phyloP scores from a whole-genome alignment of 2,888 invertebrate genomes.

The Oligia fasciuncula region DNA sequence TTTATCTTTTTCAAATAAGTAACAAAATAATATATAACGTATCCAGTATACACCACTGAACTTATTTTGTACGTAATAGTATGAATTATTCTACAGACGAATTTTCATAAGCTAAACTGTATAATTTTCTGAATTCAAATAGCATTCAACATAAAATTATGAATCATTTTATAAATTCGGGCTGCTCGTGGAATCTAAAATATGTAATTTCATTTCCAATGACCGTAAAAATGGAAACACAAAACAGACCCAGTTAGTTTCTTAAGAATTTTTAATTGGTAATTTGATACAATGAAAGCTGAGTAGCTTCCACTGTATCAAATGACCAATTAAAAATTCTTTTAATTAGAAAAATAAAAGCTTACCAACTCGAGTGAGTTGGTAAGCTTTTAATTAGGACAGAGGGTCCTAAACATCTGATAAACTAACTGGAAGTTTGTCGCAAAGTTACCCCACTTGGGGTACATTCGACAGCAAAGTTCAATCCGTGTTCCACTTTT shows the following conservation, averaged over 20 bases:
- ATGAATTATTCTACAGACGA: slow-evolving; percentile 46
- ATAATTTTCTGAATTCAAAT: slow-evolving; percentile 60
- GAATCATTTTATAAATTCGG: slow-evolving; percentile 59
- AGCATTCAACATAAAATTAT: slow-evolving; percentile 57
- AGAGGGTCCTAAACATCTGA: slow-evolving; percentile 60
- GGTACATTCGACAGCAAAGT: slow-evolving; percentile 65
- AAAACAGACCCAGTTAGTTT: slow-evolving; percentile 33
- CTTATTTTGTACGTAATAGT: slow-evolving; percentile 30
- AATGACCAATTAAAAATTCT: no score
- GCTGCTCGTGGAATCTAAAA: slow-evolving; percentile 37
- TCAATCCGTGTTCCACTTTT: slow-evolving; percentile 63
- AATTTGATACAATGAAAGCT: slow-evolving; percentile 54
- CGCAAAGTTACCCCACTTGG: slow-evolving; percentile 58
- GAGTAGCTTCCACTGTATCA: no score
- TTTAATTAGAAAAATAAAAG: no score
- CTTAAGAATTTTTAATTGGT: slow-evolving; percentile 47
- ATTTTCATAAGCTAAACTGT: slow-evolving; percentile 58
- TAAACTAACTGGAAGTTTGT: slow-evolving; percentile 64
- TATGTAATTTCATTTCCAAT: slow-evolving; percentile 52
- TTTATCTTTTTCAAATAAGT: background rate
- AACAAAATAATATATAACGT: slow-evolving; percentile 3
- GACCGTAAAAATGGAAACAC: slow-evolving; percentile 50
- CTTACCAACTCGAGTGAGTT: slow-evolving; percentile 7
- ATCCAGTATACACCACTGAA: slow-evolving; percentile 20
- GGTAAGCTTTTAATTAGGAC: slow-evolving; percentile 65